Conservation (phyloP, 2,888 invertebrate species). For the Pantelozetes paolii region DNA sequence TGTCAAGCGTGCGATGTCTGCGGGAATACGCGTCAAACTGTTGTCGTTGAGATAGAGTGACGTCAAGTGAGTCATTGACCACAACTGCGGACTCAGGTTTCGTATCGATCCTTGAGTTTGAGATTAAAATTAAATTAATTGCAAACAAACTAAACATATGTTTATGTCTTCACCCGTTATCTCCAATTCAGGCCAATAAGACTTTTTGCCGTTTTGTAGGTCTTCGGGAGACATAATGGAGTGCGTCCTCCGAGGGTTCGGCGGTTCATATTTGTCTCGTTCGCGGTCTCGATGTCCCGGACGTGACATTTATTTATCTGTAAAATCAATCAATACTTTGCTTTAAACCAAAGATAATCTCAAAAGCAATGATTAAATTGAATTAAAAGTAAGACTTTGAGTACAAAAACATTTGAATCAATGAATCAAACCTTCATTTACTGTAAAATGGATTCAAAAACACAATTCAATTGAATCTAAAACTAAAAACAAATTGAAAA, state of each 20-base stretch:
- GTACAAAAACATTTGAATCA: not conserved
- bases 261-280: conserved; percentile 46
- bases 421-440: not conserved
- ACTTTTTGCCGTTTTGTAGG: conserved; percentile 79
- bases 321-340: not conserved
- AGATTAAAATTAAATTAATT: too few relatives aligned
- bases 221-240: conserved; percentile 64
- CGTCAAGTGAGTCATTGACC: conserved; percentile 85
- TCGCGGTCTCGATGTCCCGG: conserved; percentile 43
- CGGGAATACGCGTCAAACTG: conserved; percentile 80
- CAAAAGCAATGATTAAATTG: not conserved
- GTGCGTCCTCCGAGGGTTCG: conserved; percentile 45
- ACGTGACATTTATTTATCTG: conserved; percentile 40
- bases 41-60: conserved; percentile 94
- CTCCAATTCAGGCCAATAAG: conserved; percentile 44
- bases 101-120: conserved; percentile 81
- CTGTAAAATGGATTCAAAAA: not conserved
- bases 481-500: too few relatives aligned
- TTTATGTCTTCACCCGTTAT: conserved; percentile 45
- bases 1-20: conserved; percentile 78
- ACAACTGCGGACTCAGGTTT: conserved; percentile 85
- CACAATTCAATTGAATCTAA: too few relatives aligned
- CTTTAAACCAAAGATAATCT: conserved; percentile 6
- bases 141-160: too few relatives aligned
- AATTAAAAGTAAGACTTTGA: too few relatives aligned